These are phyloP conservation scores for Phenganax marumi DNA, from an alignment of 92 coral and sea anemone genomes.

Conservation along the genomic window DNA sequence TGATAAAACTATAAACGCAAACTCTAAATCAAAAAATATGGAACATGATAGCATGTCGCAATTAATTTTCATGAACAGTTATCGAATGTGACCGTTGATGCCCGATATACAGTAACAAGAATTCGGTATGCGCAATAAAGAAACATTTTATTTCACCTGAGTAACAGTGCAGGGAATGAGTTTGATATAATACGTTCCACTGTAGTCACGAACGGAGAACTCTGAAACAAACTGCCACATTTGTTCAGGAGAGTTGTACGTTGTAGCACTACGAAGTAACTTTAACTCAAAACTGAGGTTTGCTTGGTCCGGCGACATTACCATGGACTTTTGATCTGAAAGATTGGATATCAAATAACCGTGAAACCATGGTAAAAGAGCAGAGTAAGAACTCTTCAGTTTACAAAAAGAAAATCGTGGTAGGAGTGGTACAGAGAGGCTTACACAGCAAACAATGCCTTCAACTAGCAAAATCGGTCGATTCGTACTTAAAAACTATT, in stretches of 20 bases:
- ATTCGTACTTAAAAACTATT: too few relatives aligned
- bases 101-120: background rate
- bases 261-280: constrained; percentile 69
- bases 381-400: background rate
- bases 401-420: background rate
- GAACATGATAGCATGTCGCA: too few relatives aligned
- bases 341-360: background rate
- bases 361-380: background rate
- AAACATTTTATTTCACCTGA: constrained; percentile 56
- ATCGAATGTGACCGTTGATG: background rate
- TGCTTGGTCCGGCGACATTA: constrained; percentile 93
- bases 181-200: constrained; percentile 88
- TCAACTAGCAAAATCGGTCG: too few relatives aligned
- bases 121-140: background rate
- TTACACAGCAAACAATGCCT: too few relatives aligned
- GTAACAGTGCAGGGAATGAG: constrained; percentile 83
- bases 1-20: too few relatives aligned
- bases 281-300: constrained; percentile 74
- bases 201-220: constrained; percentile 87
- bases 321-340: constrained; percentile 73
- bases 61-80: background rate
- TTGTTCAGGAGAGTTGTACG: constrained; percentile 87
- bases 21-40: too few relatives aligned
- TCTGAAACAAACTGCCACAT: constrained; percentile 94
- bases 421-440: too few relatives aligned